Evolutionary conservation across 92 coral and sea anemone genomes (phyloP).

Genomic region (Phenganax subtilis): DNA sequence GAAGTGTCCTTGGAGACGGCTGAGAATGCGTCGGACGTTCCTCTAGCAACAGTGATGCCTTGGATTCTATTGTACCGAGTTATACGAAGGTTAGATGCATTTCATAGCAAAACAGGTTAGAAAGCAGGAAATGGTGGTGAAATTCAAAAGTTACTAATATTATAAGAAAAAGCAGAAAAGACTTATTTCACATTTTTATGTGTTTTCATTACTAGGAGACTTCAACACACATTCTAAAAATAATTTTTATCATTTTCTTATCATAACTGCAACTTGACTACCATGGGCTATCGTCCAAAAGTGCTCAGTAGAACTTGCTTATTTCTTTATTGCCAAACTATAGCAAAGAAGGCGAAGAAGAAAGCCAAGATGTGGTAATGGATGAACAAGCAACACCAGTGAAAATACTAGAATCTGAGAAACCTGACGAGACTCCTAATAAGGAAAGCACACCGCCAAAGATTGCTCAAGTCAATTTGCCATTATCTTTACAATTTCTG

Average conservation of each 20-base stretch:
- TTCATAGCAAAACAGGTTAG: too few species aligned
- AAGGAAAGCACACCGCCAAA: conserved; percentile 40
- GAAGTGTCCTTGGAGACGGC: conserved; percentile 94
- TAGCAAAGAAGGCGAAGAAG: conserved; percentile 72
- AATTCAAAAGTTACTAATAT: too few species aligned
- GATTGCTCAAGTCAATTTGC: conserved; percentile 50
- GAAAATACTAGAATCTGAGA: conserved; percentile 51
- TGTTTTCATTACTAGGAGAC: too few species aligned
- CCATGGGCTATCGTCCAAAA: not conserved
- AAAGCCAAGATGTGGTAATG: conserved; percentile 54
- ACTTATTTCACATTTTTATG: too few species aligned
- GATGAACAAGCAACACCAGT: conserved; percentile 48
- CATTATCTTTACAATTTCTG: conserved; percentile 77
- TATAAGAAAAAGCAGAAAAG: too few species aligned
- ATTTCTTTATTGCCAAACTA: not conserved
- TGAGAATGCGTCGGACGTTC: conserved; percentile 83
- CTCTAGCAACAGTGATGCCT: conserved; percentile 97
- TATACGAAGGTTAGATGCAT: conserved; percentile 56
- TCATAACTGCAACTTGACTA: not conserved
- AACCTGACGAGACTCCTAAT: conserved; percentile 48
- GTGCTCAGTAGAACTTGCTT: not conserved
- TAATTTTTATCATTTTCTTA: not conserved
- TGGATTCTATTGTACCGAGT: conserved; percentile 84
- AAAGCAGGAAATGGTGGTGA: too few species aligned
- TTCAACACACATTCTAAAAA: too few species aligned